Conservation (phyloP, 2,797 vertebrate species). For the Melanotaenia boesemani region DNA sequence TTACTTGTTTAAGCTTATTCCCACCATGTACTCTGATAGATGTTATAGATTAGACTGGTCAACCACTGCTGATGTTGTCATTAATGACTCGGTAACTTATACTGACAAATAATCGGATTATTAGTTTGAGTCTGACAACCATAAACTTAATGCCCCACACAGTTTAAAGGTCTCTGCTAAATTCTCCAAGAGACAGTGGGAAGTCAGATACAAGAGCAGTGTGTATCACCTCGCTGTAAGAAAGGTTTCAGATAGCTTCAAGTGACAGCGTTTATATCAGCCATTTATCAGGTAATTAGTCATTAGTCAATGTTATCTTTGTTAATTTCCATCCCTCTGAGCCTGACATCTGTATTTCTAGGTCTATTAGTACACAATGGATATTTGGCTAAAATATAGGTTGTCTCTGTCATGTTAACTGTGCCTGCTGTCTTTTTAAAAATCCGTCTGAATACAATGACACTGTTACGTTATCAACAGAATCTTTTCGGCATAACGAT, state of each 20-base stretch:
- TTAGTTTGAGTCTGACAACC: not conserved
- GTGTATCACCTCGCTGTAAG: not conserved
- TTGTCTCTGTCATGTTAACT: not conserved
- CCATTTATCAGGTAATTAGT: not conserved
- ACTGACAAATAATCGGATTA: not conserved
- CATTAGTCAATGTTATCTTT: too few relatives aligned
- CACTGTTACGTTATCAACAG: not conserved
- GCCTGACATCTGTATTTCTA: too few relatives aligned
- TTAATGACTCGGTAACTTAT: not conserved
- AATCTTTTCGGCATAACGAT: not conserved
- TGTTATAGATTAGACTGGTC: conserved; percentile 27
- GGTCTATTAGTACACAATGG: too few relatives aligned
- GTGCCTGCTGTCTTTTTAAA: too few relatives aligned
- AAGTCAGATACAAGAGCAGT: not conserved
- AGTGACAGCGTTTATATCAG: not conserved
- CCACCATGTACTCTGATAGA: conserved; percentile 12
- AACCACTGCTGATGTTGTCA: conserved; percentile 14
- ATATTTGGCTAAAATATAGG: not conserved
- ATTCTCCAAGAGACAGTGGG: not conserved
- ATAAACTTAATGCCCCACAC: not conserved
- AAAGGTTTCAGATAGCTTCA: not conserved
- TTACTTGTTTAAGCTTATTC: conserved; percentile 10
- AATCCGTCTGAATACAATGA: too few relatives aligned
- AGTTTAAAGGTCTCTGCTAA: not conserved
- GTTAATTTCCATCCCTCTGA: too few relatives aligned